A percentile compares a stretch with the other conserved stretches of the same genome.
Evolutionary conservation across 2,888 invertebrate genomes (phyloP).

Genomic region (Tryphoninae sp.): DNA sequence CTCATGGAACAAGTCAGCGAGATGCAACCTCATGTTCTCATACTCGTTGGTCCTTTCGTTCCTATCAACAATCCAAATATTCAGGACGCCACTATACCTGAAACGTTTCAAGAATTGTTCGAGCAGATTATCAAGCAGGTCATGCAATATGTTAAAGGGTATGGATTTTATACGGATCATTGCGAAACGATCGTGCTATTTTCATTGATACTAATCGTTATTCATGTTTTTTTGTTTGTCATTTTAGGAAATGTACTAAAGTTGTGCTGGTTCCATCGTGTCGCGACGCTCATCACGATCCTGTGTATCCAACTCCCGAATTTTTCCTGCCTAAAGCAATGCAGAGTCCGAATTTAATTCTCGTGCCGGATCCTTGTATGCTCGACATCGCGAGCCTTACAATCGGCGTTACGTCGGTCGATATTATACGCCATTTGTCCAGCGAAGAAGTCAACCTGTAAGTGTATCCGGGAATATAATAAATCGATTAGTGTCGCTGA

Average conservation of each 20-base stretch:
- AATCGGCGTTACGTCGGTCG: slow-evolving; percentile 91
- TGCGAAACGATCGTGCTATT: not conserved
- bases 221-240: slow-evolving; percentile 5
- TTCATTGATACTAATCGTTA: slow-evolving; percentile 14
- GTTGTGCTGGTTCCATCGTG: slow-evolving; percentile 89
- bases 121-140: slow-evolving; percentile 87
- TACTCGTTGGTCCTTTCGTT: slow-evolving; percentile 93
- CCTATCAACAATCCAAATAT: slow-evolving; percentile 86
- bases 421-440: slow-evolving; percentile 91
- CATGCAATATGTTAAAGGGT: slow-evolving; percentile 86
- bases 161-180: slow-evolving; percentile 67
- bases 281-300: slow-evolving; percentile 90
- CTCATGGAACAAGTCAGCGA: slow-evolving; percentile 86
- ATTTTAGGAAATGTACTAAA: slow-evolving; percentile 85
- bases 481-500: not conserved
- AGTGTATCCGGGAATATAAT: slow-evolving; percentile 72
- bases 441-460: slow-evolving; percentile 90
- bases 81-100: slow-evolving; percentile 84
- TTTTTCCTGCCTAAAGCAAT: slow-evolving; percentile 82
- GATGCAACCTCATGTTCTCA: slow-evolving; percentile 89
- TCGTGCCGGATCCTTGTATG: slow-evolving; percentile 91
- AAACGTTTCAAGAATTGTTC: slow-evolving; percentile 89
- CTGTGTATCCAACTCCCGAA: slow-evolving; percentile 93
- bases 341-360: slow-evolving; percentile 85
- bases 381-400: slow-evolving; percentile 89